Evolutionary conservation across 2,113 vertebrate species (phyloP).

Genomic region (Etheostoma spectabile): DNA sequence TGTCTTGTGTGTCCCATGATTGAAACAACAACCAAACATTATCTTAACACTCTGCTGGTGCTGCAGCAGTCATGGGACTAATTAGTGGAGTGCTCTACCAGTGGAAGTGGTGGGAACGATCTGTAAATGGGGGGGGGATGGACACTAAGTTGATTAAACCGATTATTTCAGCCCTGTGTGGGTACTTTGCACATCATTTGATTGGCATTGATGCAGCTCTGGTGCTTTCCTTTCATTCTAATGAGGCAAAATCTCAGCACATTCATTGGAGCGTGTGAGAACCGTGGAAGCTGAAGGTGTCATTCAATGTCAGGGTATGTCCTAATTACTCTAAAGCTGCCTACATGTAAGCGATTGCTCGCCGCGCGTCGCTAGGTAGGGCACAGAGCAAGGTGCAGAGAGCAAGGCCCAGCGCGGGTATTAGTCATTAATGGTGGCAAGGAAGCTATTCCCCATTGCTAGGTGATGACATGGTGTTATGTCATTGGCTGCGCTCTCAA

Average conservation of each 20-base stretch:
- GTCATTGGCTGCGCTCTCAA: too few species aligned
- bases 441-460: too few species aligned
- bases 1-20: conserved; percentile 19
- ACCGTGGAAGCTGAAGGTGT: neutral
- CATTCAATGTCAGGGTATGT: too few species aligned
- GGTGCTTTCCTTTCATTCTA: neutral
- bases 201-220: neutral
- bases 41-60: neutral
- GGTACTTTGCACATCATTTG: conserved; percentile 14
- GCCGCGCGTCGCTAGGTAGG: too few species aligned
- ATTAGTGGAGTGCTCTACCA: neutral
- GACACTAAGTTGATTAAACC: conserved; percentile 28
- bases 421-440: too few species aligned
- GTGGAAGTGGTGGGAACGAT: conserved; percentile 5
- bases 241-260: neutral
- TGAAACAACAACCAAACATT: neutral
- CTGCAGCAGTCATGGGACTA: conserved; percentile 17
- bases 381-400: too few species aligned
- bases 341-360: too few species aligned
- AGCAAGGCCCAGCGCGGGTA: too few species aligned
- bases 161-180: neutral
- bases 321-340: too few species aligned
- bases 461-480: too few species aligned
- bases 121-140: neutral
- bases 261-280: neutral